Conservation (phyloP, 2,113 vertebrate genomes). For the Cervus canadensis region DNA sequence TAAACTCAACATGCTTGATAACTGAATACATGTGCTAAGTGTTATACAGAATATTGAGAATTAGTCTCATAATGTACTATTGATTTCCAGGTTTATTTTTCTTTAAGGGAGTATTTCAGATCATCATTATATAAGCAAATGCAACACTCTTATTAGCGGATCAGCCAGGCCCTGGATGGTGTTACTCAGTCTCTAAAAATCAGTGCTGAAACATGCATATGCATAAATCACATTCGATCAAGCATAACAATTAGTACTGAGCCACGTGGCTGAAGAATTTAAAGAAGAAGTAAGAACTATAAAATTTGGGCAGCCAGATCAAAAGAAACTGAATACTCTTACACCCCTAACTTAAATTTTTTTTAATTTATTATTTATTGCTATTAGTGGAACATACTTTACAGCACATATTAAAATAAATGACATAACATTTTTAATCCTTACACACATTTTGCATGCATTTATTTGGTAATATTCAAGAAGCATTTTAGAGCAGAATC, state of each 20-base stretch:
- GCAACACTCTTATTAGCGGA: neutral
- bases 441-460: neutral
- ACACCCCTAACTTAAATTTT: neutral
- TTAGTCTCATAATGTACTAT: neutral
- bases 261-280: neutral
- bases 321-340: neutral
- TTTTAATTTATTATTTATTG: neutral
- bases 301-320: neutral
- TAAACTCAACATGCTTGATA: neutral
- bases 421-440: neutral
- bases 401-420: neutral
- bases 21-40: neutral
- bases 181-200: slow-evolving; percentile 36
- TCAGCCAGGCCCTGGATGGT: neutral
- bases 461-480: neutral
- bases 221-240: slow-evolving; percentile 17
- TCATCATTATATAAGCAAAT: slow-evolving; percentile 12
- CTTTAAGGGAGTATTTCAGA: slow-evolving; percentile 25
- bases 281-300: neutral
- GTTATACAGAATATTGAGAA: slow-evolving; percentile 18
- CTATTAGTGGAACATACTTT: neutral
- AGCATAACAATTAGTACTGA: neutral
- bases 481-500: neutral
- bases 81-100: slow-evolving; percentile 47
- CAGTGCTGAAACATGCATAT: neutral